Base-by-base conservation (phyloP, 2,113 vertebrate species). In the Cavia aperea region DNA sequence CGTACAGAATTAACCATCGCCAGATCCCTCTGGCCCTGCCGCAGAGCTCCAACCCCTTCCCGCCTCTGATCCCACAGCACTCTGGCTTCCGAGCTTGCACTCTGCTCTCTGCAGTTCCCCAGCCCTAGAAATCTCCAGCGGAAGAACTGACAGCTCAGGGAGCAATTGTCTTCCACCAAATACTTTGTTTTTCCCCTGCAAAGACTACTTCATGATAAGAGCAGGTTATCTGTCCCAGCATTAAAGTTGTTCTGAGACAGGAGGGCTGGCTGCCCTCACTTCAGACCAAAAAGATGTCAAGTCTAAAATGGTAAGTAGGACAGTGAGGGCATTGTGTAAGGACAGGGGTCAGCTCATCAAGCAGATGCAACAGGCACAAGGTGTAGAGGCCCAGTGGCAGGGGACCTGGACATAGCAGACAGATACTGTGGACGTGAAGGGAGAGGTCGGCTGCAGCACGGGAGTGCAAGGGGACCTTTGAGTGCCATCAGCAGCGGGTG, bases 101-200 rank as follows among this genome's bases (percentile, higher is more conserved):
- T 36, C 23, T 84, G 36, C 13, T 92, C 56, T 83, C 16, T 33
- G 12, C 21, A 89, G 33, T 39, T 73, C 62, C 51, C 62, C 29
- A 46, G 81, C 29, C 33, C 23, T 86, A 29, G 24, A 91, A 70
- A 39, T 89, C 56, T 82, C 60, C 78, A 84, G 43, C 29, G 70
- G 56, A 78, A 66, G 33, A 23, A 91, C 26, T 78, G 60, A 70
- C 51, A 91, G 83, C 9, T 29, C 51, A 81, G 51, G 46, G 36
- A 79, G 72, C 36, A 88, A 54, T 88, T 75, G 4, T 83, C 66
- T 79, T 84, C 26, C 86, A 24, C 49, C 46, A 11, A 93, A 39
- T 15, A 54, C 18, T 91, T 29, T 88, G 15, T 26, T 87, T 63
- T 87, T 78, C 56, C 70, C 77, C 51, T 87, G 70, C 39, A 26